Evolutionary conservation across 1,140 invertebrate species (phyloP), one percentile per base, ranked within the genome.

Genomic region (Caenorhabditis inopinata): DNA sequence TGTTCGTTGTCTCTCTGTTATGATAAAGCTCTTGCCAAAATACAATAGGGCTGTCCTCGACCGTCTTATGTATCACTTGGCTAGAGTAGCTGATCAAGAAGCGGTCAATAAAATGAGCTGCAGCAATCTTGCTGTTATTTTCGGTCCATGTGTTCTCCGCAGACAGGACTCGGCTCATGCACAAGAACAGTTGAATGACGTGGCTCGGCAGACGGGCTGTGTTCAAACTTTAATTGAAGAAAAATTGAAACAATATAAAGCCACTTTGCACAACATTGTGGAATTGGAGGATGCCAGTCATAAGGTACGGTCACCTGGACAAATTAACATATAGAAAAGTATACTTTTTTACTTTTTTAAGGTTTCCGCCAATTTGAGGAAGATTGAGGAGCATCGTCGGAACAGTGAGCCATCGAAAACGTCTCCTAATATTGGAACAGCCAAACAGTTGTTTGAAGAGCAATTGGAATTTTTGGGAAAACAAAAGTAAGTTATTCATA

Each of bases 1-100:
- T 81, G 92, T 95, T 5, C 91, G 93, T 14, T 95, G 94, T 7
- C 90, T 96, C 51, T 94, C 94, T 87, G 92, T 93, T 25, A 93
- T 96, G 84, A 90, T 97, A 77, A 94, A 94, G 84, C 94, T 95
- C 89, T 89, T 98, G 53, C 95, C 95, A 1, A 93, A 93, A 86
- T 91, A 92, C 0, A 96, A 97, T 89, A 95, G 94, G 88, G 93
- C 95, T 89, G 90, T 97, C 45, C 93, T 96, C 90, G 95, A 97
- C 89, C 91, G 96, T 82, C 89, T 98, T 49, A 93, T 96, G 85
- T 96, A 96, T 86, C 96, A 98, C 90, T 89, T 98, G 83, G 94
- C 95, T 0, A 92, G 94, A 91, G 92, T 89, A 77, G 84, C 83
- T 18, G 83, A 85, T 62, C 84, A 86, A 85, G 95, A 96, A 90